Evolutionary conservation across 2,888 invertebrate genomes (phyloP).

Genomic region (Zaprionus obscuricornis): DNA sequence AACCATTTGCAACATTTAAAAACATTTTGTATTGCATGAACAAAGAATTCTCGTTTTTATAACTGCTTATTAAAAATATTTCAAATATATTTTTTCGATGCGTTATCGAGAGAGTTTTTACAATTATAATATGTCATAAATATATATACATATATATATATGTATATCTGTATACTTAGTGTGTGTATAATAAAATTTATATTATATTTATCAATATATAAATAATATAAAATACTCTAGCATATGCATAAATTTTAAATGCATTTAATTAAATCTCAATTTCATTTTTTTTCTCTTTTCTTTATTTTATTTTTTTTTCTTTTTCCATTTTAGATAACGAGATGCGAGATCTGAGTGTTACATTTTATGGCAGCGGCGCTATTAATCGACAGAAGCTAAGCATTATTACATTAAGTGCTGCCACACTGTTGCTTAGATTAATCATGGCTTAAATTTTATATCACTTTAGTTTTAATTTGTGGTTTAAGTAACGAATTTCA

Average conservation of each 20-base stretch:
- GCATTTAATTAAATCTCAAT: too few relatives aligned
- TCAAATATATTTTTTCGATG: too few relatives aligned
- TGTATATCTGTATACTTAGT: too few relatives aligned
- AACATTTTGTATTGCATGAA: conserved; percentile 62
- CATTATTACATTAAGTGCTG: conserved; percentile 58
- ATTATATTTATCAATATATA: too few relatives aligned
- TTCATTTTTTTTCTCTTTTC: background rate
- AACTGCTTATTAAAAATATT: conserved; percentile 45
- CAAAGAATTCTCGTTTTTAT: conserved; percentile 43
- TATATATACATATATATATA: too few relatives aligned
- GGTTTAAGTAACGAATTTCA: conserved; percentile 69
- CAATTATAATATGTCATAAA: too few relatives aligned
- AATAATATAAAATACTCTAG: too few relatives aligned
- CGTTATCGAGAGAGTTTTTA: too few relatives aligned
- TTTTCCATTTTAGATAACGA: conserved; percentile 80
- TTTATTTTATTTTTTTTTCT: background rate
- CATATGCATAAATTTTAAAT: too few relatives aligned
- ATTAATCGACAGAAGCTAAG: conserved; percentile 52
- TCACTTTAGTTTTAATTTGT: conserved; percentile 18
- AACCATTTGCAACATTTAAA: conserved; percentile 39
- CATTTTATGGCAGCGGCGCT: conserved; percentile 82
- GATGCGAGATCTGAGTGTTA: conserved; percentile 83
- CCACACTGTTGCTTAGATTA: conserved; percentile 56
- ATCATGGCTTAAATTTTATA: conserved; percentile 52
- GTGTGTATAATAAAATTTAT: too few relatives aligned